A percentile compares a stretch with the other conserved stretches of the same genome.
Conservation (phyloP, 2,797 vertebrate species). For the Spinus pinus region DNA sequence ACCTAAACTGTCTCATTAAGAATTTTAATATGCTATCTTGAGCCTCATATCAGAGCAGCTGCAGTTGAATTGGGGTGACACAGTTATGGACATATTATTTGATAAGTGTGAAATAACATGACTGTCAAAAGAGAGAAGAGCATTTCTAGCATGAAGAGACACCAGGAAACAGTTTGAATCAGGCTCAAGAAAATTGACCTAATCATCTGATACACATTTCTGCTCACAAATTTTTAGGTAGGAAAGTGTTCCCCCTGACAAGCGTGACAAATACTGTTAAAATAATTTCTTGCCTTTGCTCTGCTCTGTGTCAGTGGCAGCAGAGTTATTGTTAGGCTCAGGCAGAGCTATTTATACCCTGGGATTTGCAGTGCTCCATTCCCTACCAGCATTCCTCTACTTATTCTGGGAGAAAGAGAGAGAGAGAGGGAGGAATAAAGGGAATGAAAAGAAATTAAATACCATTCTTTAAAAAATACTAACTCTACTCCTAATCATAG, state of each 20-base stretch:
- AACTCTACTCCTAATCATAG: neutral
- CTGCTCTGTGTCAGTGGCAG: neutral
- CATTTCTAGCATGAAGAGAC: constrained; percentile 1
- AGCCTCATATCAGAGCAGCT: neutral
- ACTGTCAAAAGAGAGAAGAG: neutral
- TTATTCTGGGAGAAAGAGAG: neutral
- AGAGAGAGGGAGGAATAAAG: neutral
- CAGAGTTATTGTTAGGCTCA: constrained; percentile 19
- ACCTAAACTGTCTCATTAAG: neutral
- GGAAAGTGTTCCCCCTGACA: constrained; percentile 30
- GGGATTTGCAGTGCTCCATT: neutral
- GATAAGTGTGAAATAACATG: constrained; percentile 44
- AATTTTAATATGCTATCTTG: constrained; percentile 49
- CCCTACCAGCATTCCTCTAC: neutral
- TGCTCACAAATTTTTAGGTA: constrained; percentile 26
- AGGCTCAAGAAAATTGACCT: constrained; percentile 35
- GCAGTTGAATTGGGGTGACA: constrained; percentile 16
- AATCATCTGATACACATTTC: constrained; percentile 40
- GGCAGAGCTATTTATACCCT: constrained; percentile 24
- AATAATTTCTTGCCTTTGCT: constrained; percentile 24
- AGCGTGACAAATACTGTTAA: constrained; percentile 37
- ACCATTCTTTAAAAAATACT: neutral
- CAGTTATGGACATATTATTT: neutral
- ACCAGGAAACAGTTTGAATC: neutral
- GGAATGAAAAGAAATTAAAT: neutral